These are phyloP conservation scores for Ladona fulva DNA, from an alignment of 1,140 invertebrate species.

Conservation along the genomic window DNA sequence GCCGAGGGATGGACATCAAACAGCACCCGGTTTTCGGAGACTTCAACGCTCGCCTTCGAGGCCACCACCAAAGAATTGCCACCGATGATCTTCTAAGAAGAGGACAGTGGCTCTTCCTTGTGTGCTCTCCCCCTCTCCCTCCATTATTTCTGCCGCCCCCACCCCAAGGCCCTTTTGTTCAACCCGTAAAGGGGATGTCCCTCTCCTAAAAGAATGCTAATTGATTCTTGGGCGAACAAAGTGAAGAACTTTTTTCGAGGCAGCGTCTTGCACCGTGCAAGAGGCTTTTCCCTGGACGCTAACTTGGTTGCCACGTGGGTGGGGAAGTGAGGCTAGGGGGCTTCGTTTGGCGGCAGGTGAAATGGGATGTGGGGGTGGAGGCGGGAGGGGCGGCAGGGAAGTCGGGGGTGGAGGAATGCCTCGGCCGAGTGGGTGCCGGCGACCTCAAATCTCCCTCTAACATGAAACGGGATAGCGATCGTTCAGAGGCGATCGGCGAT, in stretches of 20 bases:
- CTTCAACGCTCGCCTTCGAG: too few relatives aligned
- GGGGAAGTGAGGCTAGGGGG: not conserved
- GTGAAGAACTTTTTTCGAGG: not conserved
- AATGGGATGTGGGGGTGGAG: too few relatives aligned
- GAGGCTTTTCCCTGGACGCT: not conserved
- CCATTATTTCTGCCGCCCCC: not conserved
- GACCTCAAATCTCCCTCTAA: too few relatives aligned
- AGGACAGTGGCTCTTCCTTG: too few relatives aligned
- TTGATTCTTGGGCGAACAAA: constrained; percentile 1
- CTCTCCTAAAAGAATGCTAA: not conserved
- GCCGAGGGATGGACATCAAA: too few relatives aligned
- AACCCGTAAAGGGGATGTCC: not conserved
- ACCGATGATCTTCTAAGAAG: too few relatives aligned
- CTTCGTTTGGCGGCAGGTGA: too few relatives aligned
- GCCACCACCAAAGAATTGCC: too few relatives aligned
- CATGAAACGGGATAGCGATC: too few relatives aligned
- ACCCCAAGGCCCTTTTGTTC: not conserved
- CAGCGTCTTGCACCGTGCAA: not conserved
- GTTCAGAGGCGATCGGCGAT: too few relatives aligned
- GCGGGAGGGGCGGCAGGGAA: not conserved
- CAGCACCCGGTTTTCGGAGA: too few relatives aligned
- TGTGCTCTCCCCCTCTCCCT: not conserved
- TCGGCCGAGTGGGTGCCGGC: too few relatives aligned
- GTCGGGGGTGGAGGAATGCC: not conserved
- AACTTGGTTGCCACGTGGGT: not conserved